phyloP scores from a whole-genome alignment of 2,888 invertebrate genomes.

The Himalopsyche kuldschensis region DNA sequence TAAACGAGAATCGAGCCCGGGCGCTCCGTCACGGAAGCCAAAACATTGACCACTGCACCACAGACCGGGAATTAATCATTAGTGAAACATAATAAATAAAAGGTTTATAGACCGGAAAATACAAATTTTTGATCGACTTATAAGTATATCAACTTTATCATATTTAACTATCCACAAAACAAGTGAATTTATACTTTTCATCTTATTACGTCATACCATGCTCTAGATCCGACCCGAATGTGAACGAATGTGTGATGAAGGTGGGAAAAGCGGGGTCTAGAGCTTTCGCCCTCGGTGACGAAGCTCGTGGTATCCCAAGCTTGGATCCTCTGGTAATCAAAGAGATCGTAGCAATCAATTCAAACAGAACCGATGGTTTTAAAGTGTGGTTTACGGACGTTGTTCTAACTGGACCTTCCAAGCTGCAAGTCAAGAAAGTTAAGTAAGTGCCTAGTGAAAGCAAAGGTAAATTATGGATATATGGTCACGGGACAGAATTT shows the following conservation, averaged over 20 bases:
- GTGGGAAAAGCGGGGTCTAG: slow-evolving; percentile 16
- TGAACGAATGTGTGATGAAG: slow-evolving; percentile 44
- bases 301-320: slow-evolving; percentile 13
- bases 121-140: too few species aligned
- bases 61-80: too few species aligned
- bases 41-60: too few species aligned
- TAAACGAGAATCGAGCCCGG: too few species aligned
- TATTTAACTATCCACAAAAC: too few species aligned
- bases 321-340: slow-evolving; percentile 32
- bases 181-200: too few species aligned
- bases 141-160: too few species aligned
- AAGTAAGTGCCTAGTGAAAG: slow-evolving; percentile 27
- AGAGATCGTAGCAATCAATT: slow-evolving; percentile 19
- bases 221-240: slow-evolving; percentile 44
- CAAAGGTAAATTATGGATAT: too few species aligned
- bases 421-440: slow-evolving; percentile 26
- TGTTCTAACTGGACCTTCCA: slow-evolving; percentile 16
- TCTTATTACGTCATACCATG: slow-evolving; percentile 47
- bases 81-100: too few species aligned
- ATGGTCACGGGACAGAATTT: background rate
- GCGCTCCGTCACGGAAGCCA: too few species aligned
- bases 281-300: slow-evolving; percentile 30
- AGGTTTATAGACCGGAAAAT: too few species aligned
- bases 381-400: slow-evolving; percentile 22
- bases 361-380: slow-evolving; percentile 9